A percentile compares a stretch with the other conserved stretches of the same genome.
Evolutionary conservation across 1,140 invertebrate species (phyloP).

Genomic region (Macrostomum lignano): DNA sequence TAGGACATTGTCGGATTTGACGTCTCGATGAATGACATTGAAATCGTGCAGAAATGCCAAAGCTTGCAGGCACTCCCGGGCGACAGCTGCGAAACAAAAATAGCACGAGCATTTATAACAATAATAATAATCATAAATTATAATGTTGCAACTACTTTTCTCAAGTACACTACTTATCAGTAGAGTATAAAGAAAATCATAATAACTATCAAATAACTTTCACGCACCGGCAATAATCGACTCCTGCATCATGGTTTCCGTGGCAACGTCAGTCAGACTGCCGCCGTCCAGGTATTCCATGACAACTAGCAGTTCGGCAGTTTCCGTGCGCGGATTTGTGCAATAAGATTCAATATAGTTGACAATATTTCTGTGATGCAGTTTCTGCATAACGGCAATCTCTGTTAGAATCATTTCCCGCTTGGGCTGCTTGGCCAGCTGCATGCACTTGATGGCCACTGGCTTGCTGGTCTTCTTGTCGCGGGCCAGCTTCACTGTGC

Average conservation of each 20-base stretch:
- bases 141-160: no score
- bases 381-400: slow-evolving; percentile 16
- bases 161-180: no score
- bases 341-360: slow-evolving; percentile 25
- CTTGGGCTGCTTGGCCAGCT: slow-evolving; percentile 2
- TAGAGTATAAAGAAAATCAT: no score
- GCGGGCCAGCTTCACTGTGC: slow-evolving; percentile 29
- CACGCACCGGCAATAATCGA: slow-evolving; percentile 92
- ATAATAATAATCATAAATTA: no score
- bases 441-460: slow-evolving; percentile 7
- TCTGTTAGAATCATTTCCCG: slow-evolving; percentile 6
- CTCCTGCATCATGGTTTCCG: slow-evolving; percentile 99
- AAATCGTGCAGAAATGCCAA: slow-evolving; percentile 88
- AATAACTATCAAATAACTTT: no score
- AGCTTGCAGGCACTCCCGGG: slow-evolving; percentile 60
- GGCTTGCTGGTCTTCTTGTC: background rate
- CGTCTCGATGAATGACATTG: slow-evolving; percentile 64
- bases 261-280: slow-evolving; percentile 87
- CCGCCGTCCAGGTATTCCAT: slow-evolving; percentile 56
- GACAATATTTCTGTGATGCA: slow-evolving; percentile 16
- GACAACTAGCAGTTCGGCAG: slow-evolving; percentile 31
- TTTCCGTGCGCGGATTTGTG: slow-evolving; percentile 52
- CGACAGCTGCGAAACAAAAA: slow-evolving; percentile 83
- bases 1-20: slow-evolving; percentile 29
- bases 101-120: no score